Percentiles rank a stretch among this genome's conserved stretches.
Conservation (phyloP, 1,140 invertebrate genomes). For the Olivierus martensii region DNA sequence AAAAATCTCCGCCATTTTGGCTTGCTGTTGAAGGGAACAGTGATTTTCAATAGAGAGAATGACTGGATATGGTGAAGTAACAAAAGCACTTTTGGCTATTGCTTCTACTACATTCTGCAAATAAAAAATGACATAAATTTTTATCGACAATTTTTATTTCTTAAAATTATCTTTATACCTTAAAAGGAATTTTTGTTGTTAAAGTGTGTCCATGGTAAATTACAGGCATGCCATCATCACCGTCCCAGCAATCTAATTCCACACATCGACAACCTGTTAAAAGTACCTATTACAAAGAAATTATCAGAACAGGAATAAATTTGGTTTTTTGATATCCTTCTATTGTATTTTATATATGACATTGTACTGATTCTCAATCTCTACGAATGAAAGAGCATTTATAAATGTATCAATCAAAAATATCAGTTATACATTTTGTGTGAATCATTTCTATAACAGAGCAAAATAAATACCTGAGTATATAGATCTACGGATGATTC, state of each 20-base stretch:
- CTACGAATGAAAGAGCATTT: too few relatives aligned
- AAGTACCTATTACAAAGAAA: constrained; percentile 50
- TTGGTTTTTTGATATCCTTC: too few relatives aligned
- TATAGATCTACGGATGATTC: constrained; percentile 90
- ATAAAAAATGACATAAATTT: too few relatives aligned
- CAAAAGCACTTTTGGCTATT: constrained; percentile 92
- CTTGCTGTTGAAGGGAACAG: constrained; percentile 84
- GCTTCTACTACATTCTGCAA: constrained; percentile 58
- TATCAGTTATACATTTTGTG: too few relatives aligned
- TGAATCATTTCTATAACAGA: too few relatives aligned
- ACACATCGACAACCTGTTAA: constrained; percentile 82
- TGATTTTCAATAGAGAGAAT: constrained; percentile 98
- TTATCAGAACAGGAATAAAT: too few relatives aligned
- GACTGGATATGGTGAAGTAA: constrained; percentile 83
- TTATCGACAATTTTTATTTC: too few relatives aligned
- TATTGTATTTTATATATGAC: too few relatives aligned
- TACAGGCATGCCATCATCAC: constrained; percentile 79
- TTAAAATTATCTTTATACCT: constrained; percentile 22
- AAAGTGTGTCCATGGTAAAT: constrained; percentile 97
- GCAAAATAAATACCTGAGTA: constrained; percentile 54
- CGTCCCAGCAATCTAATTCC: constrained; percentile 94
- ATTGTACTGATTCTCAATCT: too few relatives aligned
- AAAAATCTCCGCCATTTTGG: constrained; percentile 86
- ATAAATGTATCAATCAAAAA: too few relatives aligned
- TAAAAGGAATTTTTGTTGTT: constrained; percentile 90